A percentile compares a stretch with the other conserved stretches of the same genome.
These are phyloP conservation scores for Lottia gigantea DNA, from an alignment of 2,888 invertebrate species.

Conservation along the genomic window DNA sequence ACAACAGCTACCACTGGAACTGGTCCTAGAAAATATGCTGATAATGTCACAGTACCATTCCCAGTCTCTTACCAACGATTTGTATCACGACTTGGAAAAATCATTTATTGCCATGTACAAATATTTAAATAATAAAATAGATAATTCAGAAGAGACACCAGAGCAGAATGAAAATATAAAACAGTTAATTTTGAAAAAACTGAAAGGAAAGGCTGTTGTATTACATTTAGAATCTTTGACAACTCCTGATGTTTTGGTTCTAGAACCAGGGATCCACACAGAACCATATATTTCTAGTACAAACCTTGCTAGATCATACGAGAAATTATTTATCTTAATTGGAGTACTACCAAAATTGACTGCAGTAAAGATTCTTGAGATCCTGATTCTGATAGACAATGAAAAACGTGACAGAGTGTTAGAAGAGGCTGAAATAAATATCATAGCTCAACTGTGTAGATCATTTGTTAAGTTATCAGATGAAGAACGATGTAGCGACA, in stretches of 20 bases:
- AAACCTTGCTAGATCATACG: too few species aligned
- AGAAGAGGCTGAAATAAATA: not conserved
- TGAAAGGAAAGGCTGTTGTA: not conserved
- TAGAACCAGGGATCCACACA: too few species aligned
- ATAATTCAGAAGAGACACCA: not conserved
- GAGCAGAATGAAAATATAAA: too few species aligned
- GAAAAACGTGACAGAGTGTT: not conserved
- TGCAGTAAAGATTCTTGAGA: not conserved
- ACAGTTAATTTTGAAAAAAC: not conserved
- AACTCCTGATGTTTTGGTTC: not conserved
- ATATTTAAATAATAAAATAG: not conserved
- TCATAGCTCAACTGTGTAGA: too few species aligned
- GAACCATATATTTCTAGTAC: too few species aligned
- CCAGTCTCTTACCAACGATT: not conserved
- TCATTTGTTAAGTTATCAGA: too few species aligned
- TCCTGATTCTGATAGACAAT: not conserved
- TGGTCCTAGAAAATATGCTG: conserved; percentile 3
- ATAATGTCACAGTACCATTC: not conserved
- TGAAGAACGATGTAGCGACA: too few species aligned
- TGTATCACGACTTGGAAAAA: not conserved
- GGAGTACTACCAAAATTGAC: not conserved
- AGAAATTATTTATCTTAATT: not conserved
- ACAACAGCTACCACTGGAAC: not conserved
- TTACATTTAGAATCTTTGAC: not conserved
- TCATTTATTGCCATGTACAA: not conserved